Evolutionary conservation across 2,888 invertebrate species (phyloP), one percentile per base, ranked within the genome.

Genomic region (Congeria kusceri): DNA sequence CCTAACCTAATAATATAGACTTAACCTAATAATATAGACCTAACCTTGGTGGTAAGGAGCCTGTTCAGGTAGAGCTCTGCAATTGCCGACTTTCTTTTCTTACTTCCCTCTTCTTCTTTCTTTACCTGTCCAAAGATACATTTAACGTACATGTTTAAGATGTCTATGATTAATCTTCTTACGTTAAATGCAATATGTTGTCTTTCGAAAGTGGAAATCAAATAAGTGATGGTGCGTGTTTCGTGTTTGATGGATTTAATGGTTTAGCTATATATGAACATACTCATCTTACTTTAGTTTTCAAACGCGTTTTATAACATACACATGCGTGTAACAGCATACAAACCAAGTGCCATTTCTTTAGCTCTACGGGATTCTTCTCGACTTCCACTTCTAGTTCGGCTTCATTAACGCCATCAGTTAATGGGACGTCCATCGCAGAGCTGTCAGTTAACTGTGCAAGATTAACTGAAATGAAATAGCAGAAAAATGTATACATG

Each of bases 1-100:
- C 15, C 56, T 39, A 64, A 86, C n/a, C n/a, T n/a, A n/a, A n/a
- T n/a, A n/a, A n/a, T n/a, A n/a, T n/a, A n/a, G n/a, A n/a, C n/a
- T n/a, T n/a, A n/a, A n/a, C n/a, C n/a, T n/a, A n/a, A n/a, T n/a
- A n/a, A n/a, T 25, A 11, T 25, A 68, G 1, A 32, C 15, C 56
- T 39, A 64, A 86, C 86, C 83, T 86, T 86, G 11, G 83, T 83
- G 18, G 77, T 82, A 27, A 86, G 73, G 9, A 86, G 70, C 67
- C 84, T 77, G 65, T 82, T 83, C 1, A 84, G 77, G 58, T 84
- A 86, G 7, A 86, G 57, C n/a, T 83, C 84, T 27, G 66, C 75
- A 20, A 84, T 73, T 18, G 61, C 62, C 1, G 63, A 44, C 39
- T 63, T 77, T 27, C 68, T 63, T 68, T 61, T 63, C 20, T 76